Evolutionary conservation across 2,797 vertebrate genomes (phyloP).

Genomic region (Gastrophryne carolinensis): DNA sequence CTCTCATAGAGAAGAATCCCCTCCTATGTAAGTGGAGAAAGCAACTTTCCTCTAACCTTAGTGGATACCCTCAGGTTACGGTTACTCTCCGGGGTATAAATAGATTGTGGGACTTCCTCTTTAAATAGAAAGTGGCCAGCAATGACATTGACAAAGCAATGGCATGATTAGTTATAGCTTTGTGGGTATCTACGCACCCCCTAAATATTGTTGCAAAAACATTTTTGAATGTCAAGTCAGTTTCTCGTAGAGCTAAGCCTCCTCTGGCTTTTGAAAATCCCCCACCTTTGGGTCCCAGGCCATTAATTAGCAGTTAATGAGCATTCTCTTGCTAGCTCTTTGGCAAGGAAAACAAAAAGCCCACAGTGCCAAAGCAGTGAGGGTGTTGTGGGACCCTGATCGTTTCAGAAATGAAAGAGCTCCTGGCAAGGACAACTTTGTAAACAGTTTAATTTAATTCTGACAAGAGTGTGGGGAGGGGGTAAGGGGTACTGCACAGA

Average conservation of each 20-base stretch:
- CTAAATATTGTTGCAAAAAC: conserved; percentile 10
- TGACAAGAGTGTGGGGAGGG: neutral
- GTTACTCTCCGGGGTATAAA: too few species aligned
- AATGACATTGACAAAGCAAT: neutral
- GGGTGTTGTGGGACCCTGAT: conserved; percentile 30
- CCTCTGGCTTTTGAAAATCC: neutral
- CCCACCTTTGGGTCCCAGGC: conserved; percentile 45
- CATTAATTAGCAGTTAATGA: conserved; percentile 50
- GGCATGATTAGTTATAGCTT: neutral
- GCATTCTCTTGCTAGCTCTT: conserved; percentile 37
- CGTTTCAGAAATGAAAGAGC: conserved; percentile 32
- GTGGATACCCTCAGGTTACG: too few species aligned
- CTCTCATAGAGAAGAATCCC: too few species aligned
- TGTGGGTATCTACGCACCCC: neutral
- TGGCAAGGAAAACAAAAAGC: conserved; percentile 45
- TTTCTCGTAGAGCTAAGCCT: conserved; percentile 16
- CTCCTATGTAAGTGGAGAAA: too few species aligned
- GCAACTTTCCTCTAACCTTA: too few species aligned
- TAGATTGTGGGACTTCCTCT: too few species aligned
- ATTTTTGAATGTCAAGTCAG: conserved; percentile 35
- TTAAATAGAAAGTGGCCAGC: too few species aligned
- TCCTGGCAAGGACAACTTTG: conserved; percentile 8
- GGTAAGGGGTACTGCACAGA: neutral
- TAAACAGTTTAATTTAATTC: conserved; percentile 45
- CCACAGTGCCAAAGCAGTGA: conserved; percentile 16